Conservation (phyloP, 2,797 vertebrate species). For the Cossypha heuglini region DNA sequence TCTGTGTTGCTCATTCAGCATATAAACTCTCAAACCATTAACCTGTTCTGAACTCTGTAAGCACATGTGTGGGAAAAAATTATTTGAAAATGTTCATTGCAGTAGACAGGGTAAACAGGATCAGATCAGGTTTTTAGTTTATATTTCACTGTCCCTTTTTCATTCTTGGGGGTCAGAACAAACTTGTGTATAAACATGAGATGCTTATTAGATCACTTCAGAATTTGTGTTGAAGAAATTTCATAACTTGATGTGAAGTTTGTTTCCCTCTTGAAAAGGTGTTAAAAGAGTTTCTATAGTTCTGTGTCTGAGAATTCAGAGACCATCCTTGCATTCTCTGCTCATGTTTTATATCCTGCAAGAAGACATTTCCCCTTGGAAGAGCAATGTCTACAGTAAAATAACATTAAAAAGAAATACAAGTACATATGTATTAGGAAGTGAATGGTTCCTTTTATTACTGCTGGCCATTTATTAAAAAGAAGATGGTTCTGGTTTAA, state of each 20-base stretch:
- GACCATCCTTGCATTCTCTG: neutral
- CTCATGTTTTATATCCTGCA: neutral
- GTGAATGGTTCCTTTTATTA: conserved; percentile 76
- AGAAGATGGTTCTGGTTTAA: conserved; percentile 78
- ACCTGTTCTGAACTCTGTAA: neutral
- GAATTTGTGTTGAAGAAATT: neutral
- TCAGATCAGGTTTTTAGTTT: neutral
- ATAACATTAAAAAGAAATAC: conserved; percentile 73
- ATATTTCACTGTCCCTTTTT: neutral
- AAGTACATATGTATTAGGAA: conserved; percentile 62
- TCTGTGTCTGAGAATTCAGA: neutral
- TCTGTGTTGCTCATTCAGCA: neutral
- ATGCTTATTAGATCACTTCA: neutral
- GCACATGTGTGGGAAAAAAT: neutral
- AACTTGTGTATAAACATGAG: neutral
- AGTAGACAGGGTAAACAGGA: neutral
- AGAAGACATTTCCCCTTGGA: conserved; percentile 24
- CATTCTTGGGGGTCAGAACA: neutral
- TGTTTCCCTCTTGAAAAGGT: neutral
- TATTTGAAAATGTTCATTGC: neutral
- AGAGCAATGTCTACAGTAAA: conserved; percentile 49
- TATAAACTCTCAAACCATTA: neutral
- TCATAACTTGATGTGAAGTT: neutral
- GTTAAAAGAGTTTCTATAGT: neutral
- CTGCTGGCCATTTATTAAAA: conserved; percentile 79